Conservation (phyloP, 2,888 invertebrate genomes). For the Synanthedon tipuliformis region DNA sequence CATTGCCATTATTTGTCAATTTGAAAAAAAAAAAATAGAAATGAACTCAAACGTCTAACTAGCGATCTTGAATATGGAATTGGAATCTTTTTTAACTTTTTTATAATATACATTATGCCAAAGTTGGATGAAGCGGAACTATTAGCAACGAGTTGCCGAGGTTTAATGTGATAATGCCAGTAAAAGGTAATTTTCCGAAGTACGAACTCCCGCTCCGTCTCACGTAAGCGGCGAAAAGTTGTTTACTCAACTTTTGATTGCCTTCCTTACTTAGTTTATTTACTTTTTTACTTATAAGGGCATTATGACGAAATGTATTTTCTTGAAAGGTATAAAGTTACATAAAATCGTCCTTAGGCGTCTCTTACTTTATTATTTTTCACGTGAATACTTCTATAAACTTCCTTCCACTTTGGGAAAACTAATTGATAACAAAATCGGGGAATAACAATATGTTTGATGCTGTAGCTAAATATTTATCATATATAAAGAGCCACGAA, state of each 20-base stretch:
- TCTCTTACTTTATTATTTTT: not conserved
- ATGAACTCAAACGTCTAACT: too few relatives aligned
- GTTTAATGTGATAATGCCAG: constrained; percentile 12
- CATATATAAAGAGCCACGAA: too few relatives aligned
- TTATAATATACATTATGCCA: not conserved
- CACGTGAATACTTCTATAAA: too few relatives aligned
- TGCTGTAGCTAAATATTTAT: too few relatives aligned
- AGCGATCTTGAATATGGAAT: too few relatives aligned
- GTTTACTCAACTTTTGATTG: constrained; percentile 64
- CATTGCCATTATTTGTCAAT: too few relatives aligned
- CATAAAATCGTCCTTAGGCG: constrained; percentile 49
- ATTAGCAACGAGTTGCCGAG: constrained; percentile 23
- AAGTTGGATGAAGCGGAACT: constrained; percentile 5
- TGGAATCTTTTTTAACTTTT: too few relatives aligned
- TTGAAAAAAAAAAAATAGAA: too few relatives aligned
- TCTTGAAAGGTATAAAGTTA: constrained; percentile 53
- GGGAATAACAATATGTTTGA: too few relatives aligned
- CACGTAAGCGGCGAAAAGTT: constrained; percentile 50
- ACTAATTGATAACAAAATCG: too few relatives aligned
- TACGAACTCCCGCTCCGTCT: constrained; percentile 23
- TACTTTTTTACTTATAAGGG: constrained; percentile 57
- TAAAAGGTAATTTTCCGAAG: constrained; percentile 28
- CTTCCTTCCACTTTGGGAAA: too few relatives aligned
- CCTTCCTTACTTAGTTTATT: constrained; percentile 56
- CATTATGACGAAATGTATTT: constrained; percentile 60